phyloP scores from a whole-genome alignment of 2,113 vertebrate species.

The Nothocercus julius region DNA sequence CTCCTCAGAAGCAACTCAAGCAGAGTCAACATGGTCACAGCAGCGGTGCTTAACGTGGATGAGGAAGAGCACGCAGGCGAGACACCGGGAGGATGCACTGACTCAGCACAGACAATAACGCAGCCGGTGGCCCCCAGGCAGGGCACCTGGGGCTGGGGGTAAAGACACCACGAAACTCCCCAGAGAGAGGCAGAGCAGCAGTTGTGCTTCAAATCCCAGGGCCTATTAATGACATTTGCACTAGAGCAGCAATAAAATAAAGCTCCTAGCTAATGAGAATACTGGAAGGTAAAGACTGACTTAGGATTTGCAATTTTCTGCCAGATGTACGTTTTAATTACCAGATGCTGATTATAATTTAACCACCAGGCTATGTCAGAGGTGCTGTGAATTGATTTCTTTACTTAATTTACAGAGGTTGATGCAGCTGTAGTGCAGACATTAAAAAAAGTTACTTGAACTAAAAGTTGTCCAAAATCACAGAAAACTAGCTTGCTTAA shows the following conservation, averaged over 20 bases:
- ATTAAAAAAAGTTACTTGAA: conserved; percentile 12
- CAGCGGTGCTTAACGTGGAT: background rate
- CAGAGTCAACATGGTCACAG: fast-evolving
- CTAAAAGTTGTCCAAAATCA: background rate
- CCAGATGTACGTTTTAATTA: conserved; percentile 19
- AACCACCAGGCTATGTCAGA: background rate
- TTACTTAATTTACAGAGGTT: background rate
- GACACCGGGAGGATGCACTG: background rate
- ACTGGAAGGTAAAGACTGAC: conserved; percentile 25
- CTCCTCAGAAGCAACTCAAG: fast-evolving
- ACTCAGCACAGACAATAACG: background rate
- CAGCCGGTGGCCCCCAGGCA: background rate
- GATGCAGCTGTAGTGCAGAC: background rate
- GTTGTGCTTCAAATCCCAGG: background rate
- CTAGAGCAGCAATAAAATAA: background rate
- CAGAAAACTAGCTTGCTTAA: background rate
- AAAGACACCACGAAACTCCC: background rate
- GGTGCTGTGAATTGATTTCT: background rate
- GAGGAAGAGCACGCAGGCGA: background rate
- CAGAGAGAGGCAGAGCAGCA: background rate
- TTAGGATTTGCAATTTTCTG: background rate
- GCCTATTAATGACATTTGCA: background rate
- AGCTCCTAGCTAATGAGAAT: conserved; percentile 10
- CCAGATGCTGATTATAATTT: conserved; percentile 22
- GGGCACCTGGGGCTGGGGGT: background rate